Base-by-base conservation (phyloP, 2,888 invertebrate genomes). In the Pristionchus fissidentatus region DNA sequence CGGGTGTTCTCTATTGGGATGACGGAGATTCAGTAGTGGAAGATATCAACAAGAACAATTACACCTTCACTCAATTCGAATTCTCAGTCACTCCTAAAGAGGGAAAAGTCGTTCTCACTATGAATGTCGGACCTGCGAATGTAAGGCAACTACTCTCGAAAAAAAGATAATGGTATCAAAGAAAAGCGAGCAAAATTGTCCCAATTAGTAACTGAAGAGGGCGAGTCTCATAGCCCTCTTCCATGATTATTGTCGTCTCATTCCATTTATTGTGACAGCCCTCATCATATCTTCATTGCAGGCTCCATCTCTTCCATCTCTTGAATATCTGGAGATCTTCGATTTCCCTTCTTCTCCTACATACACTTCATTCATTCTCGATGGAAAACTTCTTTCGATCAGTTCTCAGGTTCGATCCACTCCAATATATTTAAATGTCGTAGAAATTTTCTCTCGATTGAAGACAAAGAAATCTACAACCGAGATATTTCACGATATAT, bases 241-340 rank as follows among this genome's bases (percentile, higher is more conserved):
- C 26, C 62, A 57, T 26, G 57, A 29, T 57, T 62, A n/a, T n/a
- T n/a, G n/a, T n/a, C n/a, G n/a, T n/a, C n/a, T n/a, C n/a, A n/a
- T n/a, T n/a, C n/a, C n/a, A n/a, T n/a, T n/a, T n/a, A n/a, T n/a
- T n/a, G n/a, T n/a, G n/a, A n/a, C n/a, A n/a, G n/a, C 22, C 43
- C 49, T 55, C 46, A 38, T 29, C 77, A 15, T 55, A n/a, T 4
- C 7, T 41, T 78, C 46, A 49, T 85, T 84, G 57, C 55, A 86
- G 86, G 66, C 75, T 32, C 82, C 86, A 32, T 46, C 70, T 19
- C 81, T 87, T 15, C 89, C 89, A 13, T 85, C 87, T 13, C 84
- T 90, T n/a, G 88, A 89, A 77, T 86, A 87, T 75, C 85, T 90
- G n/a, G 89, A 89, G 75, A 86, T 90, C 75, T 87, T 89, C 86